Conservation (phyloP, 2,113 vertebrate species). For the Globicephala melas region DNA sequence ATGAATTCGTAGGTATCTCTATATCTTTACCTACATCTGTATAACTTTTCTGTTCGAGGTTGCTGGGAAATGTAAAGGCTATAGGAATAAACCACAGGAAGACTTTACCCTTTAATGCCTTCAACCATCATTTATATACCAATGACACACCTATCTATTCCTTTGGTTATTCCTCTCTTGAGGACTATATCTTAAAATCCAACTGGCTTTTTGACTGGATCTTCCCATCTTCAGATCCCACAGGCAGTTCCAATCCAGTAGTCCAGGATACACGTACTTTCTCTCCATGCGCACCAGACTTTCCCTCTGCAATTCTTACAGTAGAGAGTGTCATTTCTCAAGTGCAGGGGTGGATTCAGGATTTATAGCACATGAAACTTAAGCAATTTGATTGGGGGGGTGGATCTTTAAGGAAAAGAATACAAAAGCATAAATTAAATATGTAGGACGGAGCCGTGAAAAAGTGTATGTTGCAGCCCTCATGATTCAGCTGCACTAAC, state of each 20-base stretch:
- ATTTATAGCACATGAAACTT: background rate
- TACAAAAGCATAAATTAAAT: background rate
- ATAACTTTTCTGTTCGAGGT: too few species aligned
- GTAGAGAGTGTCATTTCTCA: accelerated
- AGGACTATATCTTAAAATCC: background rate
- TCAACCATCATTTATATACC: background rate
- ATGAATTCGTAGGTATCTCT: background rate
- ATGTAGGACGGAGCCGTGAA: too few species aligned
- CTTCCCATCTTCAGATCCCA: background rate
- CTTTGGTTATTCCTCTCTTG: background rate
- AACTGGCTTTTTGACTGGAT: background rate
- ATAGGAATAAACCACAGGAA: background rate
- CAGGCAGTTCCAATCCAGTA: background rate
- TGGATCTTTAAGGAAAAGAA: background rate
- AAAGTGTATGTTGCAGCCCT: too few species aligned
- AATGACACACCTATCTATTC: background rate
- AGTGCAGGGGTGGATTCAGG: background rate
- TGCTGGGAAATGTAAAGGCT: background rate
- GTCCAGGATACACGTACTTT: background rate
- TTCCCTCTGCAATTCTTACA: background rate
- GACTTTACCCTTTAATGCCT: accelerated
- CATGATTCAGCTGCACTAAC: accelerated
- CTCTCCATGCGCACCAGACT: background rate
- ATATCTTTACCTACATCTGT: background rate
- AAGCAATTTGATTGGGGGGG: background rate